Percentiles rank a stretch among this genome's conserved stretches.
phyloP scores from a whole-genome alignment of 1,140 invertebrate species.

The Drosophila sturtevanti region DNA sequence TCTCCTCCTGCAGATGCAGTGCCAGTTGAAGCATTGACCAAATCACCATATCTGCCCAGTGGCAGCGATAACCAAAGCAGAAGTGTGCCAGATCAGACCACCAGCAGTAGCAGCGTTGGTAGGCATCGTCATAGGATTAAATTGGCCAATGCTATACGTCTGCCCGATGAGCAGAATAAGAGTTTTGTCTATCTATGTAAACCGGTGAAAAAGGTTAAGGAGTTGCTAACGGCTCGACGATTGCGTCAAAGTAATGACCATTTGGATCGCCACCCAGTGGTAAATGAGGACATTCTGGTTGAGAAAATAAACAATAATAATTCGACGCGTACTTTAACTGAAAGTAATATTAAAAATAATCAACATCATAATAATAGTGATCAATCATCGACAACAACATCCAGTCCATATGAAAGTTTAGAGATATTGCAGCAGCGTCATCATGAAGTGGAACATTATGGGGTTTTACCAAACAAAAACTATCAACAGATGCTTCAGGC shows the following conservation, averaged over 20 bases:
- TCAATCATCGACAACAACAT: background rate
- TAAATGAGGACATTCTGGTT: background rate
- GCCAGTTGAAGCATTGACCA: background rate
- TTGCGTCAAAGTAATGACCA: constrained; percentile 37
- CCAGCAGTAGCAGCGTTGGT: background rate
- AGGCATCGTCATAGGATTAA: constrained; percentile 27
- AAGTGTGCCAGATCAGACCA: background rate
- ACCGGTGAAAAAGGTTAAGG: constrained; percentile 51
- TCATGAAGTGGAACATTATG: constrained; percentile 31
- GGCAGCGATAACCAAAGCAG: constrained; percentile 14
- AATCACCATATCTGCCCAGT: constrained; percentile 18
- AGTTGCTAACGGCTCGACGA: constrained; percentile 39
- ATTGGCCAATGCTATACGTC: constrained; percentile 19
- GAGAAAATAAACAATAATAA: background rate
- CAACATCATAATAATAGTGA: too few relatives aligned
- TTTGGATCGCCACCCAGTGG: background rate
- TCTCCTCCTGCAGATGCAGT: background rate
- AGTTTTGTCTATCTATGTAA: constrained; percentile 67
- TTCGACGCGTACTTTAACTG: background rate
- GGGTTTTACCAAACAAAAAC: background rate
- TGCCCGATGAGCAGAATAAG: constrained; percentile 54
- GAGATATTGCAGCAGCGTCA: constrained; percentile 16
- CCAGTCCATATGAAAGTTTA: constrained; percentile 18
- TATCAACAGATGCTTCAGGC: constrained; percentile 19
- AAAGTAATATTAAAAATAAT: background rate